These are phyloP conservation scores for Scolopax bukidnonensis DNA, from an alignment of 2,797 vertebrate genomes.

Conservation along the genomic window DNA sequence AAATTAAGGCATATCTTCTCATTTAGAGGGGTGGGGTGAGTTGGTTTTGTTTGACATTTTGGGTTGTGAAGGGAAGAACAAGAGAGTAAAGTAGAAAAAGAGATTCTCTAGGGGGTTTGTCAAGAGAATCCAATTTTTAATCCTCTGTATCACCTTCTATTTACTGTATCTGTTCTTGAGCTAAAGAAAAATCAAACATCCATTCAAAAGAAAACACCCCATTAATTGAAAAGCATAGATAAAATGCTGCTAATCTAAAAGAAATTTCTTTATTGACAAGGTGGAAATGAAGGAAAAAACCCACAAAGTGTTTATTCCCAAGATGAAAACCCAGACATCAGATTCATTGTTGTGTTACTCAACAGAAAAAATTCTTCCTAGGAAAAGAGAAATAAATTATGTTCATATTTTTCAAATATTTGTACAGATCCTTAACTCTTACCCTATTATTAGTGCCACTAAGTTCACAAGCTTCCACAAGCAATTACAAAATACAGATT, in stretches of 20 bases:
- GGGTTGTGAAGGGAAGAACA: neutral
- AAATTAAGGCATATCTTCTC: neutral
- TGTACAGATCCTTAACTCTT: neutral
- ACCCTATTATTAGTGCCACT: neutral
- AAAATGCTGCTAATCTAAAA: neutral
- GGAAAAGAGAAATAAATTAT: neutral
- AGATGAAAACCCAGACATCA: neutral
- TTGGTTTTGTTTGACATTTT: neutral
- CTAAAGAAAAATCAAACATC: neutral
- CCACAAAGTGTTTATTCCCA: neutral
- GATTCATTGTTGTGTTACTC: neutral
- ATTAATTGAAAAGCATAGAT: neutral
- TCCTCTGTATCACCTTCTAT: neutral
- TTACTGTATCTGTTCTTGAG: neutral
- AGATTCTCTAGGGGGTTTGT: neutral
- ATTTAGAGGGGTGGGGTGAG: accelerated
- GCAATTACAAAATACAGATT: neutral
- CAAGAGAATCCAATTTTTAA: neutral
- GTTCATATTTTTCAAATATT: neutral
- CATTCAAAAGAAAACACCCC: neutral
- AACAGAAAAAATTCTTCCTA: neutral
- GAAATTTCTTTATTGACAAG: neutral
- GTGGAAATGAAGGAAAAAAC: neutral
- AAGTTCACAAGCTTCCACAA: neutral
- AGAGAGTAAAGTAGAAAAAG: neutral